Conservation (phyloP, 2,113 vertebrate genomes). For the Lanius collurio region DNA sequence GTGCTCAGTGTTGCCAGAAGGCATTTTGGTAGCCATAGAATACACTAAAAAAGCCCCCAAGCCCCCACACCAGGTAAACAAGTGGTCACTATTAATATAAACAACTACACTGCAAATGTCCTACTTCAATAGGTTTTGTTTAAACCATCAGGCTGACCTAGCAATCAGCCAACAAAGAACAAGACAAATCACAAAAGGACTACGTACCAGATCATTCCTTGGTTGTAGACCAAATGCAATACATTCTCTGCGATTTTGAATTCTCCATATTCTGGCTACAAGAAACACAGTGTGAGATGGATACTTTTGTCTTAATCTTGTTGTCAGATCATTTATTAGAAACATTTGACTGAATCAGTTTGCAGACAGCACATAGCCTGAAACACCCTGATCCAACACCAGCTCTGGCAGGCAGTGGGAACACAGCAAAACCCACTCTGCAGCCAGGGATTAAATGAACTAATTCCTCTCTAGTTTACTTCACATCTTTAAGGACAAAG, state of each 20-base stretch:
- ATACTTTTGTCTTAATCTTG: not conserved
- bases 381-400: not conserved
- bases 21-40: not conserved
- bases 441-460: not conserved
- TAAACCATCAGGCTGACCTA: not conserved
- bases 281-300: constrained; percentile 15
- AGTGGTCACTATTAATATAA: not conserved
- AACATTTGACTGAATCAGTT: not conserved
- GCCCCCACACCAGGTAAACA: not conserved
- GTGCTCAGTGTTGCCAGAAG: not conserved
- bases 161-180: not conserved
- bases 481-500: not conserved
- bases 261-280: constrained; percentile 96
- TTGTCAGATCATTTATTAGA: not conserved
- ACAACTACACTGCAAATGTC: not conserved
- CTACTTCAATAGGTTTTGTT: not conserved
- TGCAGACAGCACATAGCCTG: not conserved
- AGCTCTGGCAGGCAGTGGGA: not conserved
- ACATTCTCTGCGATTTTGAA: constrained; percentile 99
- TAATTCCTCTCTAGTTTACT: not conserved
- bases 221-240: constrained; percentile 96
- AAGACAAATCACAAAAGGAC: not conserved
- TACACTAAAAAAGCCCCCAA: accelerated
- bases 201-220: constrained; percentile 98
- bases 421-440: not conserved